Evolutionary conservation across 1,140 invertebrate species (phyloP).

Genomic region (Drosophila orena): DNA sequence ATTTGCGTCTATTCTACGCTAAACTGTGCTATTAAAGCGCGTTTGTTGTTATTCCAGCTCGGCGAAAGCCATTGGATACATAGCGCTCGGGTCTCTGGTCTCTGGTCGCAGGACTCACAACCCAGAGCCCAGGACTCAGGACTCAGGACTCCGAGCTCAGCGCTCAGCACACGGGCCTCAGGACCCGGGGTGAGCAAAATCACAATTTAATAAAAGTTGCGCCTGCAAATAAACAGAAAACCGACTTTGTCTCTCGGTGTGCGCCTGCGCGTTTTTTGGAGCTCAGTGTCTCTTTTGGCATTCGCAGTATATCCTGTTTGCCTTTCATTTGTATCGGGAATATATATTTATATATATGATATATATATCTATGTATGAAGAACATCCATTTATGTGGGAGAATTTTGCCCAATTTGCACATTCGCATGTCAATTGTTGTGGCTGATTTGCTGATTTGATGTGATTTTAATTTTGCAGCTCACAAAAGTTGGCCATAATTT

Average conservation of each 20-base stretch:
- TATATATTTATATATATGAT: slow-evolving; percentile 11
- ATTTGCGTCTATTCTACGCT: slow-evolving; percentile 82
- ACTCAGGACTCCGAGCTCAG: slow-evolving; percentile 3
- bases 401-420: slow-evolving; percentile 48
- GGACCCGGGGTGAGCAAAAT: slow-evolving; percentile 59
- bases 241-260: slow-evolving; percentile 41
- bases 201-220: slow-evolving; percentile 82
- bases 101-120: slow-evolving; percentile 7
- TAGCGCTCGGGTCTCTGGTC: slow-evolving; percentile 22
- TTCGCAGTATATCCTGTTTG: slow-evolving; percentile 32
- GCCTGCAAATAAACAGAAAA: slow-evolving; percentile 78
- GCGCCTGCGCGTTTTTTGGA: slow-evolving; percentile 49
- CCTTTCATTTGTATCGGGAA: slow-evolving; percentile 37
- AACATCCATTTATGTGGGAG: neutral
- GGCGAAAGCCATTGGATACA: slow-evolving; percentile 59
- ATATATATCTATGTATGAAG: neutral
- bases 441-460: slow-evolving; percentile 57
- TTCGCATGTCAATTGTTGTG: slow-evolving; percentile 57
- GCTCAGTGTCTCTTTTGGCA: slow-evolving; percentile 35
- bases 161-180: neutral
- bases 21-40: slow-evolving; percentile 82
- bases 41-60: slow-evolving; percentile 80
- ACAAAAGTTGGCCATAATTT: slow-evolving; percentile 42
- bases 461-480: slow-evolving; percentile 52
- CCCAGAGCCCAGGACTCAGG: slow-evolving; percentile 1